Evolutionary conservation across 2,113 vertebrate genomes (phyloP).

Genomic region (Rana temporaria): DNA sequence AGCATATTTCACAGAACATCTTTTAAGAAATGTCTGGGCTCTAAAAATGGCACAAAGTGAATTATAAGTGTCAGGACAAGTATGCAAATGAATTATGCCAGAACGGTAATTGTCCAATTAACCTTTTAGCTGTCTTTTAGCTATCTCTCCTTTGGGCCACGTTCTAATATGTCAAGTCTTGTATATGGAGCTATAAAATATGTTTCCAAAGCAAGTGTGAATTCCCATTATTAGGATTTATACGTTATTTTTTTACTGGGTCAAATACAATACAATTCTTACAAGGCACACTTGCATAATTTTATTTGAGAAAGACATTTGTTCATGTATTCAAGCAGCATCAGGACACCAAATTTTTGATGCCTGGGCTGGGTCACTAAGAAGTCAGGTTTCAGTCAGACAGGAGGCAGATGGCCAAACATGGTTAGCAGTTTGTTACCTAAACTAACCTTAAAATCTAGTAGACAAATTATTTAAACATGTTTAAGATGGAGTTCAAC

Average conservation of each 20-base stretch:
- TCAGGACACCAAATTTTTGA: not conserved
- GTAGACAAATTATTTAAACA: constrained; percentile 51
- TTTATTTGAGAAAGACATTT: not conserved
- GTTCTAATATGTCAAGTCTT: constrained; percentile 6
- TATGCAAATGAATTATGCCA: constrained; percentile 11
- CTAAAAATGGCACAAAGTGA: constrained; percentile 24
- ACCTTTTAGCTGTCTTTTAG: constrained; percentile 18
- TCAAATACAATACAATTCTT: constrained; percentile 13
- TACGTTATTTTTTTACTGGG: not conserved
- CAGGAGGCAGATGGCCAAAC: constrained; percentile 68
- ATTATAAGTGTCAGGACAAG: constrained; percentile 1
- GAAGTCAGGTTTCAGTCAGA: constrained; percentile 59
- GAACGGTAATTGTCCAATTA: constrained; percentile 35
- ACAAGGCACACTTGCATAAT: constrained; percentile 22
- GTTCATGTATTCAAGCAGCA: not conserved
- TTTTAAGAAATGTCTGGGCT: not conserved
- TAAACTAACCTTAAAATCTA: constrained; percentile 66
- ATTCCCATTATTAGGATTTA: constrained; percentile 18
- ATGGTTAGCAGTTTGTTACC: constrained; percentile 59
- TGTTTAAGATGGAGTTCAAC: constrained; percentile 15
- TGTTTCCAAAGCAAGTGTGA: constrained; percentile 21
- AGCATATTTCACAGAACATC: not conserved
- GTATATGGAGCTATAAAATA: constrained; percentile 22
- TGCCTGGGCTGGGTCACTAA: not conserved
- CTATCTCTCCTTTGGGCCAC: constrained; percentile 9